Conservation (phyloP, 2,797 vertebrate genomes). For the Zalophus californianus region DNA sequence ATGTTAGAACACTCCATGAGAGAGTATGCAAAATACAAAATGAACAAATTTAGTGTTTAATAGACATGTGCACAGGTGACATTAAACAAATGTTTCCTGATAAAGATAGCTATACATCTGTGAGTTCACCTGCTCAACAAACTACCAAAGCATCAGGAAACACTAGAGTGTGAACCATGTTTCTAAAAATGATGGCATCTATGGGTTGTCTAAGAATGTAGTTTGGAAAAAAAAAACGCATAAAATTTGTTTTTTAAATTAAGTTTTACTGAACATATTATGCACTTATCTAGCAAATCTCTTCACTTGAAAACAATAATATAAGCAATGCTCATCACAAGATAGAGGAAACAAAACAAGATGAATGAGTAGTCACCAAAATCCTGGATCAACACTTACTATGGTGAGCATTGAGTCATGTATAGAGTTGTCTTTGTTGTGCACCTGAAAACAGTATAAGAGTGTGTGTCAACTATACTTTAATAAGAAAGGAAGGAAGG, state of each 20-base stretch:
- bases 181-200: conserved; percentile 58
- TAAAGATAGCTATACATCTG: conserved; percentile 66
- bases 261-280: neutral
- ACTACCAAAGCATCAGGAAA: conserved; percentile 33
- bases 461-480: neutral
- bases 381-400: neutral
- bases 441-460: neutral
- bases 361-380: neutral
- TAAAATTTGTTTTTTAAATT: conserved; percentile 27
- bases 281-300: neutral
- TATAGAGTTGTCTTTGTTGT: neutral
- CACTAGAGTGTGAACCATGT: neutral
- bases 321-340: neutral
- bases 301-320: neutral
- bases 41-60: conserved; percentile 47
- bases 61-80: conserved; percentile 51
- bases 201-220: neutral
- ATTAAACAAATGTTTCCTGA: conserved; percentile 59
- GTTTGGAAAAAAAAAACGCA: neutral
- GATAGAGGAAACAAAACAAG: conserved; percentile 26
- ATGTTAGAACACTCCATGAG: neutral
- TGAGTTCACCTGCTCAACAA: conserved; percentile 59
- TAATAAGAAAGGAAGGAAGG: neutral
- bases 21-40: conserved; percentile 40
- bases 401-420: neutral